Base-by-base conservation (phyloP, 2,113 vertebrate genomes). In the Herpetotheres cachinnans region DNA sequence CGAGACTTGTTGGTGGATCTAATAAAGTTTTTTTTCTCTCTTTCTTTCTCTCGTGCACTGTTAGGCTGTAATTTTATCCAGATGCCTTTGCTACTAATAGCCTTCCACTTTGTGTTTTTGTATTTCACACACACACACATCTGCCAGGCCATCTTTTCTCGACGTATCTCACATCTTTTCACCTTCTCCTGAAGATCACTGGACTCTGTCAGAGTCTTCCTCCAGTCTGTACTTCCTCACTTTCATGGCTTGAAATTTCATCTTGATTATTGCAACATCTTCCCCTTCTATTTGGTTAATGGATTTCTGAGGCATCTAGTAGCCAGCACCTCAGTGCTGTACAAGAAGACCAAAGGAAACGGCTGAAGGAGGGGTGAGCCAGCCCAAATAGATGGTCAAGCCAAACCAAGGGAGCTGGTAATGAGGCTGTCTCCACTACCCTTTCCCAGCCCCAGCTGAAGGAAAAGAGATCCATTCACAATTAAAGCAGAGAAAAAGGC, bases 61-160 rank as follows among this genome's bases (percentile, higher is more conserved):
- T 88, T 54, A 67, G 16, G 17, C n/a, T 56, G 36, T 96, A 97
- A 97, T 97, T 96, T 93, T 65, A 91, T 96, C 97, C 97, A 97
- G 97, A 97, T 97, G 97, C 63, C 32, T 87, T 82, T 74, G 62
- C 91, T 72, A 59, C 82, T 76, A 42, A 92, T 71, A 82, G 42
- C 66, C 11, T 78, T 93, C 36, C 82, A 65, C 74, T 73, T 36
- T 9, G 34, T 73, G 70, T n/a, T 87, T 74, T 61, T 63, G 4
- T 3, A 4, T 73, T 86, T 92, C 82, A 34, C 34, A 30, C 22
- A 29, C 22, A 29, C n/a, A 32, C 10, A 1, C 12, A 4, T 76
- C 69, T 93, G 67, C 90, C 82, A 94, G 71, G 27, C 36, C 46
- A 24, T 66, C 86, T 86, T 70, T 70, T 86, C 85, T 50, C 58